Percentiles rank a stretch among this genome's conserved stretches.
Conservation (phyloP, 2,888 invertebrate species). For the Muschampia plurimacula region DNA sequence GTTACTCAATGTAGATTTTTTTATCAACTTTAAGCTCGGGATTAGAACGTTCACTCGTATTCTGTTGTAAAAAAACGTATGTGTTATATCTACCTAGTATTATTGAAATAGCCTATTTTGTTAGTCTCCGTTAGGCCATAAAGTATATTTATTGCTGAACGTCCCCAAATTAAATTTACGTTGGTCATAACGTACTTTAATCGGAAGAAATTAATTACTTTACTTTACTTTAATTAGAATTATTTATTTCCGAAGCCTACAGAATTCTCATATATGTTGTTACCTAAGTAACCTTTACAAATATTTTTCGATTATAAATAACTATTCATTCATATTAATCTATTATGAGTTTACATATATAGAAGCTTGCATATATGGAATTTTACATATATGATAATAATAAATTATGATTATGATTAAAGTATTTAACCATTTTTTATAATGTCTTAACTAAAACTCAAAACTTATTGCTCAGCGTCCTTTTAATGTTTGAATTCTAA, state of each 20-base stretch:
- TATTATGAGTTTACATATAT: no score
- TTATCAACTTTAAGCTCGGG: conserved; percentile 17
- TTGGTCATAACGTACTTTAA: conserved; percentile 42
- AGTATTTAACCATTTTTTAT: no score
- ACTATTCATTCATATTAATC: no score
- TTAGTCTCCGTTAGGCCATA: background rate
- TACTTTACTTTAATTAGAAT: no score
- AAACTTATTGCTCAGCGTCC: no score
- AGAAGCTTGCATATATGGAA: no score
- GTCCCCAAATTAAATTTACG: background rate
- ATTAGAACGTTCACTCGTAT: conserved; percentile 22
- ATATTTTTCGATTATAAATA: no score
- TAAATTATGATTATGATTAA: no score
- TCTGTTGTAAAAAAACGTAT: conserved; percentile 18
- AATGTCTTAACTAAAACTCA: no score
- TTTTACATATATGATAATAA: no score
- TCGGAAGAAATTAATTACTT: no score
- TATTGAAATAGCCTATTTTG: conserved; percentile 9
- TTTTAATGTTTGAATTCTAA: background rate
- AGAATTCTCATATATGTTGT: conserved; percentile 50
- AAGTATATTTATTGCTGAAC: conserved; percentile 11
- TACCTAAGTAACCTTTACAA: conserved; percentile 39
- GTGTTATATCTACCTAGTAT: conserved; percentile 6
- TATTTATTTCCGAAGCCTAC: conserved; percentile 53
- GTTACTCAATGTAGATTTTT: conserved; percentile 40